These are phyloP conservation scores for Oryctolagus cuniculus DNA, from an alignment of 2,113 vertebrate genomes.

Conservation along the genomic window DNA sequence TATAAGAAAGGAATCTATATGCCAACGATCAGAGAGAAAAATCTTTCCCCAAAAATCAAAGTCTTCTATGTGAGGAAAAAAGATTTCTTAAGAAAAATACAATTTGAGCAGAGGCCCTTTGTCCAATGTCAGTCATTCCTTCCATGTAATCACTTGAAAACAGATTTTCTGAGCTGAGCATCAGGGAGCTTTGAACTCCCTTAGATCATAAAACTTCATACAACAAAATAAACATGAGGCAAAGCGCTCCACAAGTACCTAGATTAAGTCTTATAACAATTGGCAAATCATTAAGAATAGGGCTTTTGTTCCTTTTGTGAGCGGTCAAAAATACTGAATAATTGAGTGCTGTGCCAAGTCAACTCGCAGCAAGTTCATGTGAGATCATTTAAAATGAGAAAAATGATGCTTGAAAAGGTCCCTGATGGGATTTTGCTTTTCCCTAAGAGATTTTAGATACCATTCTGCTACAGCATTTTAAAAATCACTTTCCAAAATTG, in stretches of 20 bases:
- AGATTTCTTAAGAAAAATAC: background rate
- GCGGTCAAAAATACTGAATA: conserved; percentile 70
- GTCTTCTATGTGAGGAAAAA: conserved; percentile 27
- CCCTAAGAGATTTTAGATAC: conserved; percentile 71
- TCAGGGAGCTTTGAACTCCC: conserved; percentile 34
- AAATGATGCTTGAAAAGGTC: conserved; percentile 78
- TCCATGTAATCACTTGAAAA: conserved; percentile 49
- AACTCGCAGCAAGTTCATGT: conserved; percentile 66
- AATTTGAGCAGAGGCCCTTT: background rate
- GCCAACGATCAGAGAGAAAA: conserved; percentile 41
- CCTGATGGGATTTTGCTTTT: conserved; percentile 79
- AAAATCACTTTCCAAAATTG: conserved; percentile 82
- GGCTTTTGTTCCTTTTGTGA: conserved; percentile 69
- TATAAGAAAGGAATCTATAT: background rate
- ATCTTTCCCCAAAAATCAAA: background rate
- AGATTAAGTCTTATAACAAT: conserved; percentile 65
- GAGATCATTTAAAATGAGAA: conserved; percentile 77
- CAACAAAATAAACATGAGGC: conserved; percentile 74
- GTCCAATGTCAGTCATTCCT: background rate
- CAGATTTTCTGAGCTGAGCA: conserved; percentile 51
- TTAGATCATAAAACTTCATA: conserved; percentile 59
- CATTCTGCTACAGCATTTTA: conserved; percentile 75
- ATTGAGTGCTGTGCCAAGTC: conserved; percentile 61
- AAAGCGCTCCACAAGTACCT: conserved; percentile 61
- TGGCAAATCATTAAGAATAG: conserved; percentile 65